Evolutionary conservation across 2,113 vertebrate genomes (phyloP).

Genomic region (Cynoglossus semilaevis): DNA sequence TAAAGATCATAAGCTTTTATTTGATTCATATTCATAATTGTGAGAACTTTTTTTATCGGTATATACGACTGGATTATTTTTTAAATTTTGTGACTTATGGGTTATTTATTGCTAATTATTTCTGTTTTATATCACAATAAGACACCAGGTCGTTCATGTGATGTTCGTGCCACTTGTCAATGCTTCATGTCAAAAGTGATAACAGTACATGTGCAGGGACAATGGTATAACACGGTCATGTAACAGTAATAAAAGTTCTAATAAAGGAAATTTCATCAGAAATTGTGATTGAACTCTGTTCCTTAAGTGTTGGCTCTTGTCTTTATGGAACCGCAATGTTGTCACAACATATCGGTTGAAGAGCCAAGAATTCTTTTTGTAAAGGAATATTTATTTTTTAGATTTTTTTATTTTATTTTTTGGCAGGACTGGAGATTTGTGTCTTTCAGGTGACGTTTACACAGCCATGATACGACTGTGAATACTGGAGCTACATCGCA

Average conservation of each 20-base stretch:
- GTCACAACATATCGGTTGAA: no score
- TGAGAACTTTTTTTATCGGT: not conserved
- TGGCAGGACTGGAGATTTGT: no score
- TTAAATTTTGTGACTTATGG: slow-evolving; percentile 12
- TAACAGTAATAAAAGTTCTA: slow-evolving; percentile 61
- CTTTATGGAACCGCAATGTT: no score
- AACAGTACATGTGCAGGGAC: slow-evolving; percentile 48
- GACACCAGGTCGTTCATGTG: slow-evolving; percentile 52
- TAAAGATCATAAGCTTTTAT: slow-evolving; percentile 9
- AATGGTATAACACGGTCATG: slow-evolving; percentile 51
- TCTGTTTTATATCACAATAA: slow-evolving; percentile 48
- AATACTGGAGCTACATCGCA: no score
- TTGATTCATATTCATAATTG: slow-evolving; percentile 26
- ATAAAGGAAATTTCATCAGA: slow-evolving; percentile 61
- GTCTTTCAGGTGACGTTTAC: no score
- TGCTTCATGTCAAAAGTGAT: slow-evolving; percentile 49
- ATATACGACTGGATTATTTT: slow-evolving; percentile 11
- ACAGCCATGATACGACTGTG: no score
- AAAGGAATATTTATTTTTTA: no score
- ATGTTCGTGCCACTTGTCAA: slow-evolving; percentile 70
- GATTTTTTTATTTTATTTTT: no score
- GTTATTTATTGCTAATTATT: slow-evolving; percentile 48
- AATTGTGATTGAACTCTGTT: not conserved
- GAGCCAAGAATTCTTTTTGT: no score
- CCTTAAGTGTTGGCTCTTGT: not conserved